Conservation (phyloP, 2,888 invertebrate species). For the Koerneria pararmatus region DNA sequence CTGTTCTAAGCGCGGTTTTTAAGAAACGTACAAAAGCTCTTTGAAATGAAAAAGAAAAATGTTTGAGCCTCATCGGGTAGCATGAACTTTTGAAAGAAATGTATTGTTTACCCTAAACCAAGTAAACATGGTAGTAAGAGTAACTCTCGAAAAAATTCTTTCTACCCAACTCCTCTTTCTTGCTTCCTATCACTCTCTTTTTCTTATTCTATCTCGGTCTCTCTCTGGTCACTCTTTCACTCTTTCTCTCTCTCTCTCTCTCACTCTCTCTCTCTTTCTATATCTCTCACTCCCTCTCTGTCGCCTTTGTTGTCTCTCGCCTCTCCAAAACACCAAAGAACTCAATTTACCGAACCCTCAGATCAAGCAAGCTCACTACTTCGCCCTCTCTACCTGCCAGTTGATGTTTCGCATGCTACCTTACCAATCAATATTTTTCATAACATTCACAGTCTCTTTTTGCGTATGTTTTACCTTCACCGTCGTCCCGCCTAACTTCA, state of each 20-base stretch:
- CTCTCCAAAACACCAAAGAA: constrained; percentile 14
- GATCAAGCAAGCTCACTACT: not conserved
- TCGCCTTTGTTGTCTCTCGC: constrained; percentile 2
- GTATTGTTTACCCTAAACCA: too few relatives aligned
- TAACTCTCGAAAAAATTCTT: too few relatives aligned
- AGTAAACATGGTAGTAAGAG: too few relatives aligned
- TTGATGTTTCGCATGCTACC: not conserved
- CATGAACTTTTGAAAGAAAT: too few relatives aligned
- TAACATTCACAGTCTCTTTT: too few relatives aligned
- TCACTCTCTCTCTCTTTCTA: not conserved
- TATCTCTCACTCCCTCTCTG: not conserved
- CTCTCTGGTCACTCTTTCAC: constrained; percentile 5
- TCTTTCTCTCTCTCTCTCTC: constrained; percentile 14
- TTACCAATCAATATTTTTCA: not conserved
- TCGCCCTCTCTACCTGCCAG: constrained; percentile 8
- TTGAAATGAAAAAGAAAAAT: too few relatives aligned
- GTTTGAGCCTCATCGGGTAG: too few relatives aligned
- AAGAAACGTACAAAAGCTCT: too few relatives aligned
- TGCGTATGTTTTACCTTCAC: too few relatives aligned
- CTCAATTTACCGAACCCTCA: constrained; percentile 14
- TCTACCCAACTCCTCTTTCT: constrained; percentile 16
- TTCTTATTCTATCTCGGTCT: constrained; percentile 14
- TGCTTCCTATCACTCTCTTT: constrained; percentile 5
- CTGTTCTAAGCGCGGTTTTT: too few relatives aligned
- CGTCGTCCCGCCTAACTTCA: too few relatives aligned